Base-by-base conservation (phyloP, 2,888 invertebrate species). In the Drosophila imparisetae region DNA sequence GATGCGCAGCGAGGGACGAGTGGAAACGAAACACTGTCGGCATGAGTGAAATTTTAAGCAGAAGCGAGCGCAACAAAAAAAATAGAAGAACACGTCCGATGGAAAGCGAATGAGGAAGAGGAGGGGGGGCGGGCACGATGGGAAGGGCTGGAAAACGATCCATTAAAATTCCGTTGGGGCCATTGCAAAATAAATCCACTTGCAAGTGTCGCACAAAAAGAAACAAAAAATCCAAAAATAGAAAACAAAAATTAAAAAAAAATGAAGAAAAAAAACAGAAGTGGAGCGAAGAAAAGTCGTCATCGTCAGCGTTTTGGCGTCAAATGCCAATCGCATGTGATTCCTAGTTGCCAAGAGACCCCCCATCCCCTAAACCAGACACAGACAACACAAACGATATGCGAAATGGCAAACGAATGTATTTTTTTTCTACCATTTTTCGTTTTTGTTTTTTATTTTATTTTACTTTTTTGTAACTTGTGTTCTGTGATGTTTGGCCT, bases 161-260 rank as follows among this genome's bases (percentile, higher is more conserved):
- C 90, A 86, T 86, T 86, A 86, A 90, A 86, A 86, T 86, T 86
- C 86, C 86, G 85, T 70, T 72, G 86, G 72, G 89, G 84, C 84
- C 87, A 88, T 88, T 86, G 89, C 89, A 86, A 89, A 90, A 86
- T 86, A 90, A 86, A 86, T 86, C 90, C 86, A 89, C 86, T 86
- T 86, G 86, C 84, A 86, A 82, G 86, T 85, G 83, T 70, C 54
- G 68, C 83, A 72, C 11, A 76, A 72, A 83, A 71, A 75, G 57
- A 54, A 48, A 21, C 13, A 42, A 59, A 66, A 50, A 58, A 42
- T 42, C 11, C 59, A 66, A 66, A 57, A 54, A 78, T 24, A 45
- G 52, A 34, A 60, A 40, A 27, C 21, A 32, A 38, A 60, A 66
- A 72, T 42, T 42, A 66, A 42, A 54, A 38, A 42, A 60, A 61